Evolutionary conservation across 2,113 vertebrate genomes (phyloP).

Genomic region (Harpagus bidentatus): DNA sequence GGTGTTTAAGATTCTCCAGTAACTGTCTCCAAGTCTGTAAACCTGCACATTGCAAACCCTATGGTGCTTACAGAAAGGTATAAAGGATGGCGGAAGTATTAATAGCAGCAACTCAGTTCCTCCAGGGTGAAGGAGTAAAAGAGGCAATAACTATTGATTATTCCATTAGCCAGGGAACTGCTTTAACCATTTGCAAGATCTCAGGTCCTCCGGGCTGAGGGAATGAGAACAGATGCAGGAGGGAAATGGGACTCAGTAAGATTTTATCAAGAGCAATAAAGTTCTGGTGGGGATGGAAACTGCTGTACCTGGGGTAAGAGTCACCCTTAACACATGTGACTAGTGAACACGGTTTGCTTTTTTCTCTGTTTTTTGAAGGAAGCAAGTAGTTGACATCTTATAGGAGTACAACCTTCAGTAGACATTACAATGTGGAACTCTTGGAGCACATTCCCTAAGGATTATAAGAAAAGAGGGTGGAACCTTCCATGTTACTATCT

Average conservation of each 20-base stretch:
- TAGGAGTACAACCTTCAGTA: neutral
- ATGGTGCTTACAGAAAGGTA: neutral
- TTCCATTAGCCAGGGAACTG: constrained; percentile 3
- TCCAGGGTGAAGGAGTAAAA: neutral
- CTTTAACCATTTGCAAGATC: constrained; percentile 11
- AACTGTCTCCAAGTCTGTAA: neutral
- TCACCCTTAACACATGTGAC: neutral
- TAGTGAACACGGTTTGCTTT: neutral
- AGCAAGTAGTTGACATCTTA: neutral
- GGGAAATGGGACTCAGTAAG: neutral
- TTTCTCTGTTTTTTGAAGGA: neutral
- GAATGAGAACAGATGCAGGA: neutral
- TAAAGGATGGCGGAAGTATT: neutral
- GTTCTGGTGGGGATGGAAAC: neutral
- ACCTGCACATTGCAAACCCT: neutral
- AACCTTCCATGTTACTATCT: neutral
- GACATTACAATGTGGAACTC: neutral
- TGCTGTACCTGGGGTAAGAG: neutral
- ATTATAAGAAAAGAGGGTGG: neutral
- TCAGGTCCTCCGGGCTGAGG: neutral
- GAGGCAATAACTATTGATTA: constrained; percentile 15
- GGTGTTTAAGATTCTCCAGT: neutral
- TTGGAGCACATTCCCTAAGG: neutral
- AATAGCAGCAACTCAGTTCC: neutral
- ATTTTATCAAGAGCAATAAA: neutral